Conservation (phyloP, 2,888 invertebrate genomes). For the Dynastes hyllus region DNA sequence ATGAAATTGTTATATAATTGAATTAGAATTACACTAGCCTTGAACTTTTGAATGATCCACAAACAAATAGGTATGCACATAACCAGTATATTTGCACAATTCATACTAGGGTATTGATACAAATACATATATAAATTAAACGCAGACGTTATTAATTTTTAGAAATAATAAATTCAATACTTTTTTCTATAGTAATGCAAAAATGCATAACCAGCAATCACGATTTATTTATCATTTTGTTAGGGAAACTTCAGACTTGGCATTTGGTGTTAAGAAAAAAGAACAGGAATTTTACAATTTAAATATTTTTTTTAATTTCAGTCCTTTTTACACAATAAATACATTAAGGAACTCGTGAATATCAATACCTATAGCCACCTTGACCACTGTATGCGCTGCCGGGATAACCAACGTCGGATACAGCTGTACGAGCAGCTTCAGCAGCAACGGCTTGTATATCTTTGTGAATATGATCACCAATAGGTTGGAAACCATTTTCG, state of each 20-base stretch:
- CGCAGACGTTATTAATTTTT: too few species aligned
- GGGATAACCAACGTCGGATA: conserved; percentile 73
- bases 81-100: too few species aligned
- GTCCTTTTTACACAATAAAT: conserved; percentile 27
- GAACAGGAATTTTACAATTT: too few species aligned
- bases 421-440: conserved; percentile 55
- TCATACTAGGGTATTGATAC: too few species aligned
- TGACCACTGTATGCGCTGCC: conserved; percentile 24
- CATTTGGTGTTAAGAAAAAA: too few species aligned
- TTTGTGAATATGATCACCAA: conserved; percentile 50
- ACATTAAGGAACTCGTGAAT: conserved; percentile 17
- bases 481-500: conserved; percentile 71
- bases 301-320: too few species aligned
- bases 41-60: not conserved
- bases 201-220: too few species aligned
- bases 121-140: too few species aligned
- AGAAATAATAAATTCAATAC: too few species aligned
- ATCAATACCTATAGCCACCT: conserved; percentile 33
- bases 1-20: not conserved
- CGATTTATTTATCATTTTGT: too few species aligned
- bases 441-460: conserved; percentile 42
- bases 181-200: too few species aligned
- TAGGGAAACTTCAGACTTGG: too few species aligned
- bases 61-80: not conserved
- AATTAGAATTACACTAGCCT: not conserved